Conservation (phyloP, 2,797 vertebrate species). For the Varecia variegata region DNA sequence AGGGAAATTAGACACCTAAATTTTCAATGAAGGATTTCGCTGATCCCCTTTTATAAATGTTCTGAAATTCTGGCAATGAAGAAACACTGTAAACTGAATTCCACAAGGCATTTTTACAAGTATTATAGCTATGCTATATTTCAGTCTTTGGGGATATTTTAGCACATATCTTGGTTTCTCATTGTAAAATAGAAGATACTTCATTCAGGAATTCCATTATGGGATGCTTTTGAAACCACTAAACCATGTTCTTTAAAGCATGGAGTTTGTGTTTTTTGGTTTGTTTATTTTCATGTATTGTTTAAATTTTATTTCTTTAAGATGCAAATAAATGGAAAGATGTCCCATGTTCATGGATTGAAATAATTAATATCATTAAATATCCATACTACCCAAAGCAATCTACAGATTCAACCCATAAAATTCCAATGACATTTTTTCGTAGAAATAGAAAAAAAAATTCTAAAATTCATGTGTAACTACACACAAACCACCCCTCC, state of each 20-base stretch:
- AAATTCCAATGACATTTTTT: background rate
- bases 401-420: background rate
- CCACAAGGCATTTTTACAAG: conserved; percentile 9
- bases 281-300: background rate
- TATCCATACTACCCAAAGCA: background rate
- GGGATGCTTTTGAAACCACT: background rate
- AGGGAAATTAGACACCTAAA: conserved; percentile 26
- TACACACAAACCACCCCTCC: background rate
- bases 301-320: background rate
- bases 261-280: background rate
- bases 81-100: conserved; percentile 37
- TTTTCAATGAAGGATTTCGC: conserved; percentile 40
- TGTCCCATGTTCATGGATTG: background rate
- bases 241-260: background rate
- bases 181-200: background rate
- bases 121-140: background rate
- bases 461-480: background rate
- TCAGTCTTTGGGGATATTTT: background rate
- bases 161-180: background rate
- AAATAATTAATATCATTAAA: background rate
- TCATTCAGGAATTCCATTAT: background rate
- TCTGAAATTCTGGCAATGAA: conserved; percentile 37
- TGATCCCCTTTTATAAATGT: conserved; percentile 25
- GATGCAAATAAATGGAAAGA: background rate
- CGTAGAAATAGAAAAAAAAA: background rate